Evolutionary conservation across 2,113 vertebrate genomes (phyloP).

Genomic region (Takifugu flavidus): DNA sequence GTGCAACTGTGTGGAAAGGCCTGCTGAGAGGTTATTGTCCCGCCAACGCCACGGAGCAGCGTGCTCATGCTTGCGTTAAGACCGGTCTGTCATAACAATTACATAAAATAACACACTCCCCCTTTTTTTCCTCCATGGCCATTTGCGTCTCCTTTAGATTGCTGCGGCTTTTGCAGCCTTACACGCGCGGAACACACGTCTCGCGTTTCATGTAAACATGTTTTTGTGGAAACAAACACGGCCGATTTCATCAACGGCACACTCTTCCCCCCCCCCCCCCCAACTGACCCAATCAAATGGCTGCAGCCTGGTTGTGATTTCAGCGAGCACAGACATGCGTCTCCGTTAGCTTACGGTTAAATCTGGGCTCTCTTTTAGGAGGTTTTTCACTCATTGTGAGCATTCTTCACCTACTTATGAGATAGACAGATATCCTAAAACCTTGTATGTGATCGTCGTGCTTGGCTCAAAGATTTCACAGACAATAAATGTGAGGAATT

Average conservation of each 20-base stretch:
- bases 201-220: neutral
- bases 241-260: neutral
- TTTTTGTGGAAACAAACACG: conserved; percentile 31
- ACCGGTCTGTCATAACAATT: conserved; percentile 11
- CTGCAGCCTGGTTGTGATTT: conserved; percentile 1
- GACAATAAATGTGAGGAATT: too few relatives aligned
- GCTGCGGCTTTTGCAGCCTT: neutral
- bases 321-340: conserved; percentile 4
- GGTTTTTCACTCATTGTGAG: neutral
- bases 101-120: neutral
- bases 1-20: conserved; percentile 65
- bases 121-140: neutral
- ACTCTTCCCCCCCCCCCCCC: too few relatives aligned
- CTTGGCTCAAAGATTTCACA: too few relatives aligned
- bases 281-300: conserved; percentile 8
- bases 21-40: conserved; percentile 63
- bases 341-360: neutral
- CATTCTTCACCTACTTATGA: neutral
- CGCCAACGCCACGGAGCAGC: conserved; percentile 2
- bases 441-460: too few relatives aligned
- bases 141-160: neutral
- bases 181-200: neutral
- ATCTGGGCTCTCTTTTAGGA: neutral
- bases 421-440: neutral
- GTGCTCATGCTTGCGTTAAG: conserved; percentile 3